A percentile compares a stretch with the other conserved stretches of the same genome.
These are phyloP conservation scores for Drosophila meridiana DNA, from an alignment of 2,888 invertebrate species.

Conservation along the genomic window DNA sequence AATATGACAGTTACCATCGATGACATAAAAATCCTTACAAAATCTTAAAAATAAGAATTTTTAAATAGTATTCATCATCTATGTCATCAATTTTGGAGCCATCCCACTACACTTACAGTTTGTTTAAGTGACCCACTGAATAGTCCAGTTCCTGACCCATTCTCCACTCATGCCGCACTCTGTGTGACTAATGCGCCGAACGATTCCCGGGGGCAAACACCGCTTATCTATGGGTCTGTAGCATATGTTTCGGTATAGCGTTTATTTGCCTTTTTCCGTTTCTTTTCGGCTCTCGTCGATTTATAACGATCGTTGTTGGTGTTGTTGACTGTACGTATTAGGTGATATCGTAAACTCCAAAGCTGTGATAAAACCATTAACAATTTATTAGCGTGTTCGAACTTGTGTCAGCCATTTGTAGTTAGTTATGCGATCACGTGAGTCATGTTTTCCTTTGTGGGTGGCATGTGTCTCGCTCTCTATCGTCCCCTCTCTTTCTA, in stretches of 20 bases:
- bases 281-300: conserved; percentile 36
- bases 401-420: conserved; percentile 52
- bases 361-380: conserved; percentile 79
- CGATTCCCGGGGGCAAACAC: conserved; percentile 53
- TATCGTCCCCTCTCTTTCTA: not conserved
- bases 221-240: conserved; percentile 51
- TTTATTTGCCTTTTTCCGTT: conserved; percentile 14
- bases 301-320: conserved; percentile 52
- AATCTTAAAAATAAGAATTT: not conserved
- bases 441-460: conserved; percentile 52
- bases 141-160: conserved; percentile 5
- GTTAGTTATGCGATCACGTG: conserved; percentile 46
- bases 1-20: no score
- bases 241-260: conserved; percentile 15
- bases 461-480: conserved; percentile 35
- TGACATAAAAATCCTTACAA: not conserved
- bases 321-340: conserved; percentile 36
- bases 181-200: conserved; percentile 53
- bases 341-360: conserved; percentile 65
- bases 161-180: not conserved
- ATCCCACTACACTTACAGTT: not conserved
- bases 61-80: not conserved
- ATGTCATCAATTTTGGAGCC: not conserved
- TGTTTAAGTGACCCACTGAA: not conserved
- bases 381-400: conserved; percentile 76